Conservation (phyloP, 2,113 vertebrate species). For the Oncorhynchus tshawytscha region DNA sequence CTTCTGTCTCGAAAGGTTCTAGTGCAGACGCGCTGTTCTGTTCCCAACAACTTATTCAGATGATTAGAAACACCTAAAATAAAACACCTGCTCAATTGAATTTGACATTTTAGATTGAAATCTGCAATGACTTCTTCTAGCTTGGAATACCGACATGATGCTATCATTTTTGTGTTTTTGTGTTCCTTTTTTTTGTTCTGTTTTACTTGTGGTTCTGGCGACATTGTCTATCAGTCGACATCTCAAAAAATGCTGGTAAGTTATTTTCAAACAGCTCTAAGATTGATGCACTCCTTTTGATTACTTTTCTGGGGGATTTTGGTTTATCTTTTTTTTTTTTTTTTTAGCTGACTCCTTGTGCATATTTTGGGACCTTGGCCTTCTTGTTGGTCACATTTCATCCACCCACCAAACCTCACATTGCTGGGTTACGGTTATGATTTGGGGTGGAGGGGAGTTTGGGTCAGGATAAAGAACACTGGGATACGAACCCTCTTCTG, state of each 20-base stretch:
- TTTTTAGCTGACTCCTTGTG: slow-evolving; percentile 31
- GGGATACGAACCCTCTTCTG: not conserved
- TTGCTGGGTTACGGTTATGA: not conserved
- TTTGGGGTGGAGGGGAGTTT: not conserved
- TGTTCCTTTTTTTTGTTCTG: slow-evolving; percentile 31
- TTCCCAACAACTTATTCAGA: not conserved
- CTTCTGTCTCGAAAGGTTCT: not conserved
- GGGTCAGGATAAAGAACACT: too few species aligned
- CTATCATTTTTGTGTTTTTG: slow-evolving; percentile 48
- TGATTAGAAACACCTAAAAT: not conserved
- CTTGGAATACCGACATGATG: slow-evolving; percentile 6
- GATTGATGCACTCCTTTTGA: slow-evolving; percentile 39
- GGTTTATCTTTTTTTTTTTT: slow-evolving; percentile 1
- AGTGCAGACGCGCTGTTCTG: not conserved
- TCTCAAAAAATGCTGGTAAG: slow-evolving; percentile 63
- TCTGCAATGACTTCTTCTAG: not conserved
- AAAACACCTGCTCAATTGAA: too few species aligned
- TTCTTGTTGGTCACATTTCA: not conserved
- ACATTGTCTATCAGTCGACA: slow-evolving; percentile 56
- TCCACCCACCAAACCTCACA: not conserved
- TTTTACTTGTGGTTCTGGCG: slow-evolving; percentile 47
- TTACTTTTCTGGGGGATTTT: slow-evolving; percentile 21
- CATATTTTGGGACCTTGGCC: slow-evolving; percentile 31
- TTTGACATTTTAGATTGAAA: not conserved
- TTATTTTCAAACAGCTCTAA: slow-evolving; percentile 39